Evolutionary conservation across 2,888 invertebrate genomes (phyloP).

Genomic region (Cephus spinipes): DNA sequence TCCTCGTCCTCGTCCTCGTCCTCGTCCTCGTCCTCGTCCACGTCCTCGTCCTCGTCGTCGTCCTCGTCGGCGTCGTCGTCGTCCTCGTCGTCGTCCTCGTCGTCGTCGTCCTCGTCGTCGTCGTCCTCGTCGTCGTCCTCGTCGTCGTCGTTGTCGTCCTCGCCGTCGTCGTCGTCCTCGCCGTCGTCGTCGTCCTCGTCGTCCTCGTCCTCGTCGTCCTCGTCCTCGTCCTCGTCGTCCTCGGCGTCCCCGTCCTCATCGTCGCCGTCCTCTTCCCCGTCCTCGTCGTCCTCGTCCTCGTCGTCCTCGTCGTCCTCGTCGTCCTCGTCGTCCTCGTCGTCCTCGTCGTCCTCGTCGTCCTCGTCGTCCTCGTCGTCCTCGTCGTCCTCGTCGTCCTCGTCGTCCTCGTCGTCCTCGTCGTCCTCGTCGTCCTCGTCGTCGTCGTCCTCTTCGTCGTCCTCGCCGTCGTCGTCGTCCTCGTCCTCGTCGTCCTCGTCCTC

Average conservation of each 20-base stretch:
- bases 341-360: constrained; percentile 24
- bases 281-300: constrained; percentile 22
- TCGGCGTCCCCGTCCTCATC: no score
- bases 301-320: constrained; percentile 34
- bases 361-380: constrained; percentile 12
- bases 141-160: not conserved
- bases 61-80: no score
- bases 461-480: constrained; percentile 2
- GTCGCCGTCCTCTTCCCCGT: constrained; percentile 60
- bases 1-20: constrained; percentile 1
- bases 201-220: not conserved
- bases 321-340: constrained; percentile 34
- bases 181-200: no score
- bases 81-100: not conserved
- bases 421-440: not conserved
- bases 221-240: constrained; percentile 1
- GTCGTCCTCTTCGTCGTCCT: no score
- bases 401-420: constrained; percentile 7
- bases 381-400: constrained; percentile 10
- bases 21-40: constrained; percentile 78
- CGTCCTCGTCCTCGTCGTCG: constrained; percentile 10
- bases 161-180: constrained; percentile 68
- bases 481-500: not conserved
- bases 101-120: not conserved
- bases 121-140: constrained; percentile 1